Base-by-base conservation (phyloP, 2,888 invertebrate genomes). In the Tetheella fluctuosa region DNA sequence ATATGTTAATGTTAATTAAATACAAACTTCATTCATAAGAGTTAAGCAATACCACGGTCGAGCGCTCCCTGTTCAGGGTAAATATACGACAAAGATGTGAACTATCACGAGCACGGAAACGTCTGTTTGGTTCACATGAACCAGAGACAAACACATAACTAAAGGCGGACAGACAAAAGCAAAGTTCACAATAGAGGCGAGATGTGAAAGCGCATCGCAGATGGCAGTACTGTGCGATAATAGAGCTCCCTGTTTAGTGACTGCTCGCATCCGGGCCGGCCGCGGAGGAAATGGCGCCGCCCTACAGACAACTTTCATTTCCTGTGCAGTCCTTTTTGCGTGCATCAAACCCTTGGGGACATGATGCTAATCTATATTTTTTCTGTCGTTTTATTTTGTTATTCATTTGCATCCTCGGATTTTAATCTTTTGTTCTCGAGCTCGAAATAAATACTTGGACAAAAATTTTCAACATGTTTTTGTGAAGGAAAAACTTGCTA, bases 291-390 rank as follows among this genome's bases (percentile, higher is more conserved):
- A 89, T 90, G 88, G 81, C 79, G 73, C 70, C 85, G 74, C 81
- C 83, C 86, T 81, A 77, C 83, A 86, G 88, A 89, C 89, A 88
- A 86, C 88, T 86, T 87, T 89, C 88, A 91, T 91, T 90, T 90
- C 90, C 90, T 80, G 79, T 62, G 74, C 73, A 80, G 80, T 83
- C 84, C 85, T 86, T 87, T 48, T 86, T 81, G 78, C 76, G 59
- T 65, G 68, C 71, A 61, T 69, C 70, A 65, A 64, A 68, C 74
- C 65, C 68, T 48, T 48, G 48, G 69, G 65, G 68, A 67, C 67
- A 67, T 61, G 71, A 63, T 65, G 67, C 64, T 71, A 71, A 73
- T 70, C 73, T 68, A 66, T 69, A 63, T 58, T 63, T 48, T 59
- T 17, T 55, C 42, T 55, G 15, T 17, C 34, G 30, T 30, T 54